Evolutionary conservation across 2,888 invertebrate genomes (phyloP), one percentile per base, ranked within the genome.

Genomic region (Cerceris ruficornis): DNA sequence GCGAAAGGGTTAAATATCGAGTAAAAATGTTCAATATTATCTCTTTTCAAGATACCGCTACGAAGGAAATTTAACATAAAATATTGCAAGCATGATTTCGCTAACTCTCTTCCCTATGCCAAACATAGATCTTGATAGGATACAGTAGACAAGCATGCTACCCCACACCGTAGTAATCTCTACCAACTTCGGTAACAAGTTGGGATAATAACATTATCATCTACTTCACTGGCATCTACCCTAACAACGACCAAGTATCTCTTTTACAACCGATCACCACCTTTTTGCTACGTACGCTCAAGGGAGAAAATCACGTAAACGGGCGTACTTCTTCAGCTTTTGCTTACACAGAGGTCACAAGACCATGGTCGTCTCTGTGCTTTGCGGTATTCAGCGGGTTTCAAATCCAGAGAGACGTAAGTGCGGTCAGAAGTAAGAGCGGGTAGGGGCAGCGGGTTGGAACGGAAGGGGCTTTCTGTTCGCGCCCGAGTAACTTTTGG

Each of bases 401-500:
- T 59, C 50, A 60, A 71, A 77, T 81, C 77, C 71, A 41, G 60
- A 15, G 70, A 69, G 50, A 77, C 70, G 68, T 69, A 71, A 80
- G 73, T 68, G 70, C 70, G 81, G 81, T 76, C 80, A 80, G 57
- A 8, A 62, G 55, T 13, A 64, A 50, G 65, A 58, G 64, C 43
- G 49, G 54, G 58, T 11, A 11, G 42, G 15, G 49, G 49, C 9
- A 28, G 62, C 46, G 7, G 46, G 61, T n/a, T 46, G 57, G 60
- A 55, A 43, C 14, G 59, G 50, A 42, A 68, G 64, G 73, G 68
- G 66, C 43, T 59, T 75, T 73, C 79, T 74, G 77, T 81, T 82
- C 71, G 80, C 81, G 80, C 78, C 61, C 66, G 79, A 80, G 78
- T 85, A 86, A 88, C 86, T 86, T 88, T 86, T 77, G 81, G 76